phyloP scores from a whole-genome alignment of 2,113 vertebrate species.

The Trogon surrucura region DNA sequence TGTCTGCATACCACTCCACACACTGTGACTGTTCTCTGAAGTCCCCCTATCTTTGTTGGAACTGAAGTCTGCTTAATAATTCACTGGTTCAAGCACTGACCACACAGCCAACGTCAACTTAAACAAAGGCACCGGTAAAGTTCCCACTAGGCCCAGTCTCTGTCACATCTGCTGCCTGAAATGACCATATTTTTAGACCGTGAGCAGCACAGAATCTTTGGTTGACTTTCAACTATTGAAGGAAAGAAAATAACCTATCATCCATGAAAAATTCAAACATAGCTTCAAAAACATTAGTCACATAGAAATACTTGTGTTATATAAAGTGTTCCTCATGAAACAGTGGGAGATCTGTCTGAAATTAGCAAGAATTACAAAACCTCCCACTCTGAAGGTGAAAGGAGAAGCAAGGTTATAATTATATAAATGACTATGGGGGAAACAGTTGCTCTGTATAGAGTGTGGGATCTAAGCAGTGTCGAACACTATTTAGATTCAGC shows the following conservation, averaged over 20 bases:
- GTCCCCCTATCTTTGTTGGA: not conserved
- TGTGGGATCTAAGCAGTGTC: constrained; percentile 36
- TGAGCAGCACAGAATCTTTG: not conserved
- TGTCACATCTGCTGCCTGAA: not conserved
- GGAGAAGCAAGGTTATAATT: constrained; percentile 65
- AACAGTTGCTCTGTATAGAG: constrained; percentile 34
- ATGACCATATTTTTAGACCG: not conserved
- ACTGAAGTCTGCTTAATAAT: not conserved
- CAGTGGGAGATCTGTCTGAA: constrained; percentile 52
- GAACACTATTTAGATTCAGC: not conserved
- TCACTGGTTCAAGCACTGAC: not conserved
- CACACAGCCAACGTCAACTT: not conserved
- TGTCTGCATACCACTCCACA: not conserved
- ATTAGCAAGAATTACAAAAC: constrained; percentile 65
- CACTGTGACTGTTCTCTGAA: not conserved
- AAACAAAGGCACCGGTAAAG: not conserved
- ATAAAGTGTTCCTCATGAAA: constrained; percentile 54
- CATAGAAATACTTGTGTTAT: constrained; percentile 41
- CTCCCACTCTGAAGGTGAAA: constrained; percentile 67
- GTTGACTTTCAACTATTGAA: not conserved
- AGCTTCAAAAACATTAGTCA: constrained; percentile 27
- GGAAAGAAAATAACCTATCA: not conserved
- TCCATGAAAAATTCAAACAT: not conserved
- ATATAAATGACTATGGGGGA: constrained; percentile 62
- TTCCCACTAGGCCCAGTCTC: not conserved